Percentiles rank a stretch among this genome's conserved stretches.
These are phyloP conservation scores for Achlya flavicornis DNA, from an alignment of 2,888 invertebrate species.

Conservation along the genomic window DNA sequence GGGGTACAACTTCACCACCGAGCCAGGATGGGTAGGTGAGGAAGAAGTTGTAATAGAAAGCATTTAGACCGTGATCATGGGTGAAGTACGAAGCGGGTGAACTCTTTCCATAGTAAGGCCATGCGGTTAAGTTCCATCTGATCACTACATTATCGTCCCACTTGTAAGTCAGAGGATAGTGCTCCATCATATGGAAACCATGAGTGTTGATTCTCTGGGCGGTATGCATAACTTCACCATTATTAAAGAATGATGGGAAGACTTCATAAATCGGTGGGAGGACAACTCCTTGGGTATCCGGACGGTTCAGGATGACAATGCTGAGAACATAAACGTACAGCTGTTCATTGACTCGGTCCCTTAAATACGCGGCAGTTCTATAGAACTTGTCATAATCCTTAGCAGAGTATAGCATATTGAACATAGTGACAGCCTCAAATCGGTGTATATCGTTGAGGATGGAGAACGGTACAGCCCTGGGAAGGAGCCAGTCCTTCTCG, in stretches of 20 bases:
- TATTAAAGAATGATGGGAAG: constrained; percentile 88
- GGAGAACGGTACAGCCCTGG: constrained; percentile 84
- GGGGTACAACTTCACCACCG: constrained; percentile 77
- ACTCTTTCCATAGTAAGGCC: constrained; percentile 82
- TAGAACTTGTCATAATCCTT: constrained; percentile 89
- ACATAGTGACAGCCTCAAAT: constrained; percentile 85
- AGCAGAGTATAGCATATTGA: constrained; percentile 87
- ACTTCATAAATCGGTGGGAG: constrained; percentile 89
- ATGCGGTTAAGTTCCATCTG: constrained; percentile 85
- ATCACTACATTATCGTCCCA: constrained; percentile 82
- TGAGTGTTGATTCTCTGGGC: constrained; percentile 85
- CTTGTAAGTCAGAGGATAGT: constrained; percentile 58
- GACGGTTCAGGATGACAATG: constrained; percentile 85
- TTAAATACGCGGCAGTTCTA: constrained; percentile 87
- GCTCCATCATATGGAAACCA: constrained; percentile 54
- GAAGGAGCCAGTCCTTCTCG: constrained; percentile 79
- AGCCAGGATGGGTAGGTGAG: constrained; percentile 87
- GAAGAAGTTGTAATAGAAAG: constrained; percentile 85
- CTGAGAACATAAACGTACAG: constrained; percentile 87
- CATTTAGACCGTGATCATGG: constrained; percentile 88
- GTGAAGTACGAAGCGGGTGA: constrained; percentile 87
- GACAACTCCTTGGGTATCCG: constrained; percentile 85
- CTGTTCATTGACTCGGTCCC: constrained; percentile 87
- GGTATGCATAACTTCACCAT: constrained; percentile 86
- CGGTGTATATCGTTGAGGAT: constrained; percentile 81